A percentile compares a stretch with the other conserved stretches of the same genome.
These are phyloP conservation scores for Leptinotarsa undecemlineata DNA, from an alignment of 1,140 invertebrate genomes.

Conservation along the genomic window DNA sequence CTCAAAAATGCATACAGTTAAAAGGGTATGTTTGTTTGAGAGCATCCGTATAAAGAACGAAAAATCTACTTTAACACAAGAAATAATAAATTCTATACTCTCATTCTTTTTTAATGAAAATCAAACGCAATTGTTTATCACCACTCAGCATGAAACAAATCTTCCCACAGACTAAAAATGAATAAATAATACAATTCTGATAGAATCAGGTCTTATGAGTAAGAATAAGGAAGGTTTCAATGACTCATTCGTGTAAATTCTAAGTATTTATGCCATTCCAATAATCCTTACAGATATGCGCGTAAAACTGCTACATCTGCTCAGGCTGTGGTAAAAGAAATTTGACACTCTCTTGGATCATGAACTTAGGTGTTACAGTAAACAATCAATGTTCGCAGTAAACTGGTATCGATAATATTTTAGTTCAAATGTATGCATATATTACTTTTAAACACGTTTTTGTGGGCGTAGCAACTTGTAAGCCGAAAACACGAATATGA, in stretches of 20 bases:
- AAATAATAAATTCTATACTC: too few species aligned
- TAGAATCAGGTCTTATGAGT: not conserved
- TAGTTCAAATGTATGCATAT: not conserved
- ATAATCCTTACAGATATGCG: not conserved
- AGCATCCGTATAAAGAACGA: too few species aligned
- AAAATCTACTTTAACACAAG: too few species aligned
- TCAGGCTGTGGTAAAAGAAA: not conserved
- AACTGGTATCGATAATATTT: not conserved
- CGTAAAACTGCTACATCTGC: not conserved
- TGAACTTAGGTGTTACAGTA: not conserved
- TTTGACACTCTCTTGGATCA: not conserved
- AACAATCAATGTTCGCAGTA: not conserved
- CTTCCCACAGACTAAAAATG: not conserved
- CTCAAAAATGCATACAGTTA: too few species aligned
- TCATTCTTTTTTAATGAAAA: too few species aligned
- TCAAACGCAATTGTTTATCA: slow-evolving; percentile 15
- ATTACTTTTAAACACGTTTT: slow-evolving; percentile 15
- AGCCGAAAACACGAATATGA: not conserved
- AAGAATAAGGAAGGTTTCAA: slow-evolving; percentile 1
- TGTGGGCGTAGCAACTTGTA: slow-evolving; percentile 8
- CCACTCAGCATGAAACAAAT: slow-evolving; percentile 18
- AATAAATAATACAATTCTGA: not conserved
- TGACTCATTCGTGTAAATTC: not conserved
- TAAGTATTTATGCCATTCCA: not conserved
- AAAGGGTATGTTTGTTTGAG: too few species aligned